phyloP scores from a whole-genome alignment of 2,797 vertebrate species.

The Gymnopithys bicolor region DNA sequence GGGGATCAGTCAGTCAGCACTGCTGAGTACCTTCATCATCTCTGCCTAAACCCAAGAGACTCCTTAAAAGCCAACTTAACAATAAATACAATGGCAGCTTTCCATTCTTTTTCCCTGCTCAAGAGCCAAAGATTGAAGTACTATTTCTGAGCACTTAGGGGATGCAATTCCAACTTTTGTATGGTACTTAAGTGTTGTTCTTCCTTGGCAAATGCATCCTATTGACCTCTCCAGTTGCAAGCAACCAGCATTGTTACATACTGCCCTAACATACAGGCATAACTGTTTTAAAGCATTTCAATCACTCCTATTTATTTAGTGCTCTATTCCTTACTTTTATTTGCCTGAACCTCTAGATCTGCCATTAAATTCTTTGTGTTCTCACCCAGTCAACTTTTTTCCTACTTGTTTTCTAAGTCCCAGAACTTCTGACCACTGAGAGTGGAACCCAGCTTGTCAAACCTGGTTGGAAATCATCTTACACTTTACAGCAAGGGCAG shows the following conservation, averaged over 20 bases:
- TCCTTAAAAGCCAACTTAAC: neutral
- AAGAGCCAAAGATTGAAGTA: neutral
- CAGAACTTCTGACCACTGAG: neutral
- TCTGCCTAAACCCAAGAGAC: neutral
- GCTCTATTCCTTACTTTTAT: neutral
- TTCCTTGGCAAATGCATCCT: neutral
- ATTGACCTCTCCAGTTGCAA: neutral
- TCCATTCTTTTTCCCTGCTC: neutral
- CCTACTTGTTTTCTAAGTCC: neutral
- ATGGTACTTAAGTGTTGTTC: fast-evolving
- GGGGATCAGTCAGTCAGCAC: neutral
- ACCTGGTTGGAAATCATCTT: neutral
- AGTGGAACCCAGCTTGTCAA: neutral
- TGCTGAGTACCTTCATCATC: neutral
- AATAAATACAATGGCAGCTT: neutral
- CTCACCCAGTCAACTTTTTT: neutral
- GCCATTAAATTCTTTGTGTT: neutral
- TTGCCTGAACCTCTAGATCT: neutral
- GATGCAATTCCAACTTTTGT: neutral
- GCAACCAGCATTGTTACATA: neutral
- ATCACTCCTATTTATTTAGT: neutral
- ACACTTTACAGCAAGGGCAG: neutral
- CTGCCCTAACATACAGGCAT: neutral
- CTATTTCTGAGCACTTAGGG: neutral
- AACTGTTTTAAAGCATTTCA: neutral